Evolutionary conservation across 2,888 invertebrate species (phyloP), one percentile per base, ranked within the genome.

Genomic region (Calephelis perditalis): DNA sequence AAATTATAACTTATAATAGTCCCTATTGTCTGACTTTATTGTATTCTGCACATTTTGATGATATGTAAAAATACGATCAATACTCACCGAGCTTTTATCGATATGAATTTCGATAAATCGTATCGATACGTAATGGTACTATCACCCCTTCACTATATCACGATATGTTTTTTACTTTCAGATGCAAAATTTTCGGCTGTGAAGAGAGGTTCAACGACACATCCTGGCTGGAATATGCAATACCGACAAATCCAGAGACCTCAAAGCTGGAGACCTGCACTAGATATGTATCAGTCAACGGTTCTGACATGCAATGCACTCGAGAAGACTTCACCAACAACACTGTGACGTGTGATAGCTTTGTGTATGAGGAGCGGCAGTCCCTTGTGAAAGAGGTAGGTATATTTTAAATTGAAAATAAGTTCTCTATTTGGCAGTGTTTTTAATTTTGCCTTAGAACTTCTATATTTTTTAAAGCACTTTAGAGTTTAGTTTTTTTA

Each of bases 361-460:
- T 68, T 60, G 81, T 88, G 0, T 90, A 86, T 63, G 88, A 88
- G 61, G 72, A 79, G 5, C 77, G 79, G 37, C 65, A 76, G 7
- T 84, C 86, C 2, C 78, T 90, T 62, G 86, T 89, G 4, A 83
- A 82, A 77, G 90, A 90, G 81, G 89, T 89, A 66, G 67, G 73
- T 10, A 45, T 45, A 45, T 10, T 45, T 10, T 45, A 0, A 40
- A 7, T 7, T 8, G 40, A 40, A 40, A 26, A 26, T 26, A 26
- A 26, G 40, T 6, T 40, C 40, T 40, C 7, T 40, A 40, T 40
- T 40, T 40, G 4, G 26, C 26, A 26, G 26, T 26, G 3, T 26
- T 26, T 26, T 26, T 26, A 26, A 26, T 26, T 26, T 26, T 26
- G 26, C 26, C 26, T 26, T 26, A 3, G 26, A 26, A 26, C 26